phyloP scores from a whole-genome alignment of 23 tunicate species.

The Aplidium turbinatum region DNA sequence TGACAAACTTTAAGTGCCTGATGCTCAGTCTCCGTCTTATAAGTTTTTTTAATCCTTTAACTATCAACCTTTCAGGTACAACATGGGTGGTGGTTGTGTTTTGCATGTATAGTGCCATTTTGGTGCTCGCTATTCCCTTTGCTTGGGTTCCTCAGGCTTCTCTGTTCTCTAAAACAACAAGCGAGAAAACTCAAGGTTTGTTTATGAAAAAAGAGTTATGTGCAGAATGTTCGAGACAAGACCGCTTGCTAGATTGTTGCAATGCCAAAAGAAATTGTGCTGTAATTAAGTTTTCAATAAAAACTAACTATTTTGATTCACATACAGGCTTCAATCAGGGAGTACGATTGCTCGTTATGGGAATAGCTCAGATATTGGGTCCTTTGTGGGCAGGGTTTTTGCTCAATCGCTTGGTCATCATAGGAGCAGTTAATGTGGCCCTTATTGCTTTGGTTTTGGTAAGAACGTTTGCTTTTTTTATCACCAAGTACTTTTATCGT shows the following conservation, averaged over 20 bases:
- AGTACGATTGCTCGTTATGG: conserved; percentile 35
- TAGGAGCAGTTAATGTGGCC: conserved; percentile 45
- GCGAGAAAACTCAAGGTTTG: conserved; percentile 58
- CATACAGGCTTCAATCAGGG: conserved; percentile 85
- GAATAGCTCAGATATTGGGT: conserved; percentile 71
- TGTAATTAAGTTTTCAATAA: neutral
- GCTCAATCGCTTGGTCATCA: conserved; percentile 25
- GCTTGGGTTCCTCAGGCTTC: conserved; percentile 70
- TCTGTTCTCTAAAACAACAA: conserved; percentile 73
- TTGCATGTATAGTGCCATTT: conserved; percentile 11
- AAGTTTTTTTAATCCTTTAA: no score
- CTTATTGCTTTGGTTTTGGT: conserved; percentile 19
- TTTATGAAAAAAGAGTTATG: no score
- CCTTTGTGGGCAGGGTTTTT: conserved; percentile 71
- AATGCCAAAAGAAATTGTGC: no score
- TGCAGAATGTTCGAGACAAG: no score
- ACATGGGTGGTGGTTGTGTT: conserved; percentile 63
- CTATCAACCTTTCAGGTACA: conserved; percentile 27
- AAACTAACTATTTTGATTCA: neutral
- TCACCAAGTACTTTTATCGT: no score
- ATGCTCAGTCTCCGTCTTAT: no score
- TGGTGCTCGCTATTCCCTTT: conserved; percentile 49
- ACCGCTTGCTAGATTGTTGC: no score
- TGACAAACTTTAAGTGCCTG: no score
- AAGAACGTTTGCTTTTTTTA: neutral